Evolutionary conservation across 2,888 invertebrate species (phyloP), one percentile per base, ranked within the genome.

Genomic region (Eupeodes luniger): DNA sequence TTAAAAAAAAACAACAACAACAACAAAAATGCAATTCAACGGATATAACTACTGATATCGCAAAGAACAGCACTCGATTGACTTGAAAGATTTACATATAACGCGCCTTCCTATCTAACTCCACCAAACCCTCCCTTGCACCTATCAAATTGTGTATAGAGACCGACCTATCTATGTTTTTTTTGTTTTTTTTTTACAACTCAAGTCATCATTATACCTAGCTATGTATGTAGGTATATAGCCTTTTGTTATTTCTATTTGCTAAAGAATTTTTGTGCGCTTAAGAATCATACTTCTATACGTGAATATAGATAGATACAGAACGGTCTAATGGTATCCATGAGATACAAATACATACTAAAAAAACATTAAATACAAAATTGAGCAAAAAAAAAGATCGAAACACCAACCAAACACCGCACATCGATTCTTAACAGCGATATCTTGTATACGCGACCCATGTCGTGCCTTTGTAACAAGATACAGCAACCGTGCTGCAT

Each of bases 401-500:
- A 67, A 59, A 61, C 69, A 69, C 69, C 61, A 79, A 62, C 47
- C 80, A 77, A 86, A 83, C 81, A 88, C 77, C 77, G 87, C 84
- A 87, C 84, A 84, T 88, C 84, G 87, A 84, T 84, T 88, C 87
- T 84, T 81, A 84, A 88, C 84, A 84, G 87, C 87, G 87, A 88
- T 88, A 84, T 88, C 87, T 88, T 88, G 81, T 84, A 88, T 88
- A 78, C 59, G 88, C 88, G 88, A 88, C 80, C 85, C 85, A 88
- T 88, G 88, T 88, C 88, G 85, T 88, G 88, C 88, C 85, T 78
- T 85, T 88, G 88, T 81, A 88, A 88, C 88, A 88, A 88, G 88
- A 81, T 88, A 88, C 88, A 85, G 81, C 81, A 81, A 74, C 88
- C 78, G 85, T 88, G 85, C 80, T 74, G 59, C 62, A 59, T 66